Base-by-base conservation (phyloP, 1,140 invertebrate species). In the Aphis gossypii region DNA sequence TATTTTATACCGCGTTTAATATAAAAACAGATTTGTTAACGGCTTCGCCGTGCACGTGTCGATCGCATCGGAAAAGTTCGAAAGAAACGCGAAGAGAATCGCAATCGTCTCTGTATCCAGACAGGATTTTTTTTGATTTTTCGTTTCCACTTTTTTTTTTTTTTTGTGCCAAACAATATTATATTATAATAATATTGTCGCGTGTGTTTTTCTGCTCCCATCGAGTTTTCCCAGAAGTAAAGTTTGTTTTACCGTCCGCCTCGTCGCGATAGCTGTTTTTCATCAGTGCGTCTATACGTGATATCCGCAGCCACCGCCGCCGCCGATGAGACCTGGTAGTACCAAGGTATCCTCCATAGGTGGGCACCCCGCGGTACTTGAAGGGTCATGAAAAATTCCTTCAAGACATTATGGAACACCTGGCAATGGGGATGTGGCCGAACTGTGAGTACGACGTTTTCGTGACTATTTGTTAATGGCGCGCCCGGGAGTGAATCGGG, bases 341-440 rank as follows among this genome's bases (percentile, higher is more conserved):
- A 46, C 44, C 91, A 35, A 48, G 44, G 21, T 25, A 76, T 48
- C 90, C 21, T 83, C 46, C 60, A n/a, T 2, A 76, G 76, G 44
- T 25, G n/a, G 51, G 21, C 68, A 83, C 91, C 91, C 23, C 46
- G 46, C 91, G 23, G n/a, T 11, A 89, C 88, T 54, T 9, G 14
- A 44, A 44, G 46, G 41, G 92, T 56, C 48, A 93, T 93, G 92
- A 93, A 93, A 93, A 48, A 93, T 93, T 93, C 82, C 92, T 93
- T 93, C 25, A 93, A 93, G 92, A 93, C 92, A 18, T 93, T 93
- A 86, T 86, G 92, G 92, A 54, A 93, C 82, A 84, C 92, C 82
- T 93, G 92, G 92, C 76, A 86, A 86, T 93, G 92, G 92, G 92
- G 92, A 84, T 93, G 92, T 83, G 92, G 92, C 92, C 51, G 92